phyloP scores from a whole-genome alignment of 2,888 invertebrate genomes.

The Caenorhabditis wallacei region DNA sequence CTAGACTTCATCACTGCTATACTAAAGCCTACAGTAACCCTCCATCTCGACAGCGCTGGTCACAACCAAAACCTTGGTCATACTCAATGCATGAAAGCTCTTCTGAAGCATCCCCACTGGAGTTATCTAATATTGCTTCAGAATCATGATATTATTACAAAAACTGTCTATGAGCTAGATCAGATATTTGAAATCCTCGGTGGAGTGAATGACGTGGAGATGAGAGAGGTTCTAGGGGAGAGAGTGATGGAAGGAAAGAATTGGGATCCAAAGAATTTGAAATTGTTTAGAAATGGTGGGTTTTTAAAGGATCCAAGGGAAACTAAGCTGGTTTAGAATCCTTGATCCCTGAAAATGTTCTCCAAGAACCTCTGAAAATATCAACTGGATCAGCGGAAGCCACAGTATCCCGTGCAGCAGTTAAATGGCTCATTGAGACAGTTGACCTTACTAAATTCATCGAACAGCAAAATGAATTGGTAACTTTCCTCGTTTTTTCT shows the following conservation, averaged over 20 bases:
- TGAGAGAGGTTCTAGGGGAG: not conserved
- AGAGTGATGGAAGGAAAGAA: not conserved
- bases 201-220: not conserved
- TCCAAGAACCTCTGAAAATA: not conserved
- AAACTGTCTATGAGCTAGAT: conserved; percentile 5
- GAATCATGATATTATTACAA: conserved; percentile 1
- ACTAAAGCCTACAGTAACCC: not conserved
- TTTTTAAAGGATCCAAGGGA: not conserved
- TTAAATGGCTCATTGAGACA: not conserved
- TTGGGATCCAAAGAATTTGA: not conserved
- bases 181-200: not conserved
- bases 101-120: not conserved
- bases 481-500: not conserved
- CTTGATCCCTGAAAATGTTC: not conserved
- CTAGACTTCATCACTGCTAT: not conserved
- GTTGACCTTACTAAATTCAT: not conserved
- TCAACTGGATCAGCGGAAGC: not conserved
- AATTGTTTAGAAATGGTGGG: not conserved
- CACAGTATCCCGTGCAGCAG: not conserved
- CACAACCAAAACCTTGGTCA: not conserved
- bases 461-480: not conserved
- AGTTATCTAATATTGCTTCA: not conserved
- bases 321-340: not conserved
- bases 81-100: not conserved
- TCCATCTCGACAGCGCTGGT: not conserved